Evolutionary conservation across 2,797 vertebrate genomes (phyloP).

Genomic region (Cryptoprocta ferox): DNA sequence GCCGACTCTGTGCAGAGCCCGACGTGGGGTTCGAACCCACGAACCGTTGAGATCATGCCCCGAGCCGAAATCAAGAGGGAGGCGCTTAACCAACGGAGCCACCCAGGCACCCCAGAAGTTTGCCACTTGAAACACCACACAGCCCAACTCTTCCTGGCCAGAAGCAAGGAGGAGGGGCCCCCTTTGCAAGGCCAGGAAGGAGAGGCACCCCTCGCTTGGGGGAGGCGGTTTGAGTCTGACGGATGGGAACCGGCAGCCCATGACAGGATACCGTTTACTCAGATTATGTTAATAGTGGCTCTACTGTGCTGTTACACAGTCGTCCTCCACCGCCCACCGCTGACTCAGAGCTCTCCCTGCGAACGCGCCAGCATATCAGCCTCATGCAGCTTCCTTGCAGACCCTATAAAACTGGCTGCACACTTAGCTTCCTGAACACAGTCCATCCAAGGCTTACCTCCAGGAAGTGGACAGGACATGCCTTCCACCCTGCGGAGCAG

Average conservation of each 20-base stretch:
- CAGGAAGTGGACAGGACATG: constrained; percentile 3
- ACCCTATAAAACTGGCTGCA: fast-evolving
- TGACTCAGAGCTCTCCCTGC: fast-evolving
- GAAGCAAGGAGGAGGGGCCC: not conserved
- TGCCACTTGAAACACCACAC: not conserved
- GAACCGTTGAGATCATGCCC: too few species aligned
- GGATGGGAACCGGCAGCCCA: not conserved
- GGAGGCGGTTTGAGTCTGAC: not conserved
- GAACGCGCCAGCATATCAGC: fast-evolving
- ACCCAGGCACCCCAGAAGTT: too few species aligned
- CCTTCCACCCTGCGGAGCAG: constrained; percentile 35
- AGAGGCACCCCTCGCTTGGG: not conserved
- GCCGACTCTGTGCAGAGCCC: too few species aligned
- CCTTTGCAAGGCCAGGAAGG: not conserved
- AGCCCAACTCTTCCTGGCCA: not conserved
- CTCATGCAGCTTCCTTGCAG: not conserved
- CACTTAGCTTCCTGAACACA: constrained; percentile 58
- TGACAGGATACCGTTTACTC: not conserved
- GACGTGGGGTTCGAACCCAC: too few species aligned
- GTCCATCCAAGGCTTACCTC: constrained; percentile 70
- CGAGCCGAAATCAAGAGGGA: too few species aligned
- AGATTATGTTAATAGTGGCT: not conserved
- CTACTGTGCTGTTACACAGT: fast-evolving
- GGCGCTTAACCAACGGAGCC: too few species aligned
- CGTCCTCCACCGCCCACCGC: fast-evolving